A percentile compares a stretch with the other conserved stretches of the same genome.
Evolutionary conservation across 2,888 invertebrate species (phyloP).

Genomic region (Tridacna crocea): DNA sequence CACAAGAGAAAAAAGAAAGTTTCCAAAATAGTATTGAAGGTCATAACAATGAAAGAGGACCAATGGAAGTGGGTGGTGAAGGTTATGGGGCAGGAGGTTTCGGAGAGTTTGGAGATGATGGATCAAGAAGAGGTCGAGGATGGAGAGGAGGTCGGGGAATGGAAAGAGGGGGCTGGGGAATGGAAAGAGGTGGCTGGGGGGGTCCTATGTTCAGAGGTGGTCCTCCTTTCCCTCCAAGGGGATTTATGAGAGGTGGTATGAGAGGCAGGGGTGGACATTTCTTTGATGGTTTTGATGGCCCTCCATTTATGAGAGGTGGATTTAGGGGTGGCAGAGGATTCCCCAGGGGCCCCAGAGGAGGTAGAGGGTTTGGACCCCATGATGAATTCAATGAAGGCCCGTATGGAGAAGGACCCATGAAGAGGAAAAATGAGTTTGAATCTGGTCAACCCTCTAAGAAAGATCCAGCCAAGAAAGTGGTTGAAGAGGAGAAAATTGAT

Average conservation of each 20-base stretch:
- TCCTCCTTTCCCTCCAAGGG: conserved; percentile 9
- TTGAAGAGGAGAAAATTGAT: conserved; percentile 53
- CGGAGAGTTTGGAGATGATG: neutral
- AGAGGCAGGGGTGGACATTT: conserved; percentile 33
- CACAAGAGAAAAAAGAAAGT: neutral
- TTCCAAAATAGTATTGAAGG: neutral
- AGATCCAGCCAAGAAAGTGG: conserved; percentile 36
- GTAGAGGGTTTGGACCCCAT: neutral
- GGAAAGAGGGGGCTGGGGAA: conserved; percentile 26
- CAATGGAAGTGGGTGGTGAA: conserved; percentile 25
- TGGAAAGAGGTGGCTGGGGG: conserved; percentile 15
- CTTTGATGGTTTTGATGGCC: conserved; percentile 14
- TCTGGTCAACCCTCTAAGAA: conserved; percentile 26
- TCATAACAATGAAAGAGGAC: conserved; percentile 1
- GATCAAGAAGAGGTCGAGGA: conserved; percentile 25
- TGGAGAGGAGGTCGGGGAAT: conserved; percentile 19
- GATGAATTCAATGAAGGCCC: neutral
- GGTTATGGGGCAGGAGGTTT: conserved; percentile 23
- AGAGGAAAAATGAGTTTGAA: conserved; percentile 31
- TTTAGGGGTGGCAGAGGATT: conserved; percentile 14
- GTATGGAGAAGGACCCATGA: neutral
- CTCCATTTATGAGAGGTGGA: conserved; percentile 20
- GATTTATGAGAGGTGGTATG: conserved; percentile 25
- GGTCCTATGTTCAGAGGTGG: conserved; percentile 23
- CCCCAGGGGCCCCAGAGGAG: conserved; percentile 17